Conservation (phyloP, 2,888 invertebrate genomes). For the Agapostemon virescens region DNA sequence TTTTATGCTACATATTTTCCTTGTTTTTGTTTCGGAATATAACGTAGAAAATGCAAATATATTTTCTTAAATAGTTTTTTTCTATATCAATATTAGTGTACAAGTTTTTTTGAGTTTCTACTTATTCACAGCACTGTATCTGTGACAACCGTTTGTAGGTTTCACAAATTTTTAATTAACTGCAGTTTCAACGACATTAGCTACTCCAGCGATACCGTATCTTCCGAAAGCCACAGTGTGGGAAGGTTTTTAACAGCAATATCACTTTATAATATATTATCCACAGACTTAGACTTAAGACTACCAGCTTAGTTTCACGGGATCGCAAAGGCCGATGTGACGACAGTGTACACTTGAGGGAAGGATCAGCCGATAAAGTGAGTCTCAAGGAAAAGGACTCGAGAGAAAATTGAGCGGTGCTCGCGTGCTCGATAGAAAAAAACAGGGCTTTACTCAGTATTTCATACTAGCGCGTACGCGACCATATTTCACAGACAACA, state of each 20-base stretch:
- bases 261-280: neutral
- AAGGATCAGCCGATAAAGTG: slow-evolving; percentile 15
- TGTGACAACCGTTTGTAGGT: neutral
- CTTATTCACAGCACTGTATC: neutral
- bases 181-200: neutral
- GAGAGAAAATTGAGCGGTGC: slow-evolving; percentile 17
- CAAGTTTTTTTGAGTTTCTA: too few species aligned
- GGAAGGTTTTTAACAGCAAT: neutral
- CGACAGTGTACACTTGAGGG: slow-evolving; percentile 2
- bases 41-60: too few species aligned
- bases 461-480: slow-evolving; percentile 1
- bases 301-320: slow-evolving; percentile 12
- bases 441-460: slow-evolving; percentile 12
- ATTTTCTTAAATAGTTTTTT: too few species aligned
- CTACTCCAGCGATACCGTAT: neutral
- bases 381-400: slow-evolving; percentile 17
- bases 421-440: neutral
- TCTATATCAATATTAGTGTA: too few species aligned
- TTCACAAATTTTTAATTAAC: neutral
- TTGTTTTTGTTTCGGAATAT: too few species aligned
- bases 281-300: slow-evolving; percentile 16
- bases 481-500: neutral
- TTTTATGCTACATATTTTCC: too few species aligned
- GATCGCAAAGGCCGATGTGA: neutral
- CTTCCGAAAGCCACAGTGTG: neutral